Conservation (phyloP, 2,113 vertebrate genomes). For the Erpornis zantholeuca region DNA sequence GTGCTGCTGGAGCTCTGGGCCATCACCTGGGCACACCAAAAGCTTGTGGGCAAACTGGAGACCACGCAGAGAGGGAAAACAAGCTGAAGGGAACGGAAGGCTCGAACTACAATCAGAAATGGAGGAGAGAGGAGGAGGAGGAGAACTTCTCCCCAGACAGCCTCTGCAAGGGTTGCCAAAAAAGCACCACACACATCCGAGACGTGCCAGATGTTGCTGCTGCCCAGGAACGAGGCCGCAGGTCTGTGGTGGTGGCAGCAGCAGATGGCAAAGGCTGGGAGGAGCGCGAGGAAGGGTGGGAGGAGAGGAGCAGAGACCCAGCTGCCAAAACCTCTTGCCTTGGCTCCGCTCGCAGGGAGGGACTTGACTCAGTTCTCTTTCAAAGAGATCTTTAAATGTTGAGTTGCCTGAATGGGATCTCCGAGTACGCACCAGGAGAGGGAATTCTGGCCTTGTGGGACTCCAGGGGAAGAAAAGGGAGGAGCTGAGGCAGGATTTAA, state of each 20-base stretch:
- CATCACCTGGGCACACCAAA: not conserved
- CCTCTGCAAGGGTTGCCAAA: constrained; percentile 1
- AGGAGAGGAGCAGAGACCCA: constrained; percentile 3
- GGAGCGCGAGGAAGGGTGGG: not conserved
- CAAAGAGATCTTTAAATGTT: not conserved
- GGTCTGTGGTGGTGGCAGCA: not conserved
- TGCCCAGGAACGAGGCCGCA: constrained; percentile 10
- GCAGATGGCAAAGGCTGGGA: constrained; percentile 40
- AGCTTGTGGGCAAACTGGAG: not conserved
- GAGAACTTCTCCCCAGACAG: not conserved
- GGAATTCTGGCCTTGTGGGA: not conserved
- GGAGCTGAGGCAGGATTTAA: not conserved
- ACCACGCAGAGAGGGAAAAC: not conserved
- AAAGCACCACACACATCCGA: not conserved
- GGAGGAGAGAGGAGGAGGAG: not conserved
- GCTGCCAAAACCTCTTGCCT: constrained; percentile 21
- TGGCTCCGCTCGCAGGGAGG: not conserved
- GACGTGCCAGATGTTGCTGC: constrained; percentile 48
- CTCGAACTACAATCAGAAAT: not conserved
- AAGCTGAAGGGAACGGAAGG: not conserved
- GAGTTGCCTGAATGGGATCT: not conserved
- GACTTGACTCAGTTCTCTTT: not conserved
- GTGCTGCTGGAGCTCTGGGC: not conserved
- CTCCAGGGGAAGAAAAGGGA: not conserved
- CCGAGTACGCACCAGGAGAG: not conserved